Evolutionary conservation across 2,113 vertebrate genomes (phyloP), one percentile per base, ranked within the genome.

Genomic region (Rostratula benghalensis): DNA sequence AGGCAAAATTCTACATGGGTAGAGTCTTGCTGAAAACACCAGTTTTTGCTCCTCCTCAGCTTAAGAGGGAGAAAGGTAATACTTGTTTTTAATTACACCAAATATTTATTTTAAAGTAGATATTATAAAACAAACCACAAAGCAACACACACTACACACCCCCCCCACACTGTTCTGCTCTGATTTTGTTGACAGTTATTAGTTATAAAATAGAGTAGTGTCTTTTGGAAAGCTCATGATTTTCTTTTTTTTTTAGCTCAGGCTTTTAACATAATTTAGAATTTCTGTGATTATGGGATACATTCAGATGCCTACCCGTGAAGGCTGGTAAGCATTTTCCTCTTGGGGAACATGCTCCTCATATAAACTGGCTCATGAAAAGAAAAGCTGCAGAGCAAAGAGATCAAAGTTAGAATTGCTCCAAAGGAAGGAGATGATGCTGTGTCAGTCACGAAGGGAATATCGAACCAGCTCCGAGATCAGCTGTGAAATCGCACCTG

Each of bases 301-400:
- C 5, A 1, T 3, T 25, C 54, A 27, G 59, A 6, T 27, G 9
- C 4, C 7, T 6, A 8, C 7, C 39, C 5, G 25, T 1, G 77
- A 23, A 67, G 48, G 7, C 1, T 5, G 39, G 11, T 2, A 8
- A 31, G 12, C 0, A 0, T 61, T 79, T 10, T 60, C 67, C 83
- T 76, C 31, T 21, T 33, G 89, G 70, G 61, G 18, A 13, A 2
- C 7, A 1, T 6, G 35, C 22, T 67, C 75, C 69, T 79, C 4
- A 0, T 7, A 20, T 22, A 64, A 9, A 30, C 15, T 23, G 50
- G 5, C 45, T 21, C 39, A 57, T 30, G 64, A 39, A 69, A 76
- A 91, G 73, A 37, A 17, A 18, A 85, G 46, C 83, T 93, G 80
- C 18, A n/a, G 13, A 89, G 80, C 37, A 56, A 13, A 13, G 54